Evolutionary conservation across 2,888 invertebrate genomes (phyloP).

Genomic region (Perizoma affinitatum): DNA sequence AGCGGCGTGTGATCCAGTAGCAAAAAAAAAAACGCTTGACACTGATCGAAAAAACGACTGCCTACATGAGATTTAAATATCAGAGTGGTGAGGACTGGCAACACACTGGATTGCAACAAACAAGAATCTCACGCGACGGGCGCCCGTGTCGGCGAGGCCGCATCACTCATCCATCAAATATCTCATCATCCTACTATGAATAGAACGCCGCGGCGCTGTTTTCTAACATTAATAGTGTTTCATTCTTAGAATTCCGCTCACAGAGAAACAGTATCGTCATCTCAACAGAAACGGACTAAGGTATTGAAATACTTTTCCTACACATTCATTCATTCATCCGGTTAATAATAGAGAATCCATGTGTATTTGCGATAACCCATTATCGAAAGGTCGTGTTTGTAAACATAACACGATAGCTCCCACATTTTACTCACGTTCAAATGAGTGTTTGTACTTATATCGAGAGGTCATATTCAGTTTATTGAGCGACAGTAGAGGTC

Average conservation of each 20-base stretch:
- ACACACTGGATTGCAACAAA: constrained; percentile 22
- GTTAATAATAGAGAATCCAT: constrained; percentile 56
- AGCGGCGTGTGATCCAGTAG: too few relatives aligned
- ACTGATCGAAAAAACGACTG: too few relatives aligned
- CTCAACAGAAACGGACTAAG: constrained; percentile 46
- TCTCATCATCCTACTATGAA: constrained; percentile 75
- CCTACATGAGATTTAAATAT: neutral
- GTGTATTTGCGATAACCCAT: constrained; percentile 64
- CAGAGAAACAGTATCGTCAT: constrained; percentile 67
- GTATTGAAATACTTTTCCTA: constrained; percentile 49
- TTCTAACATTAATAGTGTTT: constrained; percentile 54
- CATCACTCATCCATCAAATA: constrained; percentile 79
- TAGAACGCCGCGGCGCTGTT: constrained; percentile 61
- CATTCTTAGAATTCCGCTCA: constrained; percentile 73
- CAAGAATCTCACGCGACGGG: constrained; percentile 32
- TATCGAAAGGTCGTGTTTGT: constrained; percentile 69
- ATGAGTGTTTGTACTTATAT: constrained; percentile 43
- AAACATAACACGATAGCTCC: constrained; percentile 58
- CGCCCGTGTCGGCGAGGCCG: constrained; percentile 60
- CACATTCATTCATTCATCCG: constrained; percentile 60
- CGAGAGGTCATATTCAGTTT: constrained; percentile 47
- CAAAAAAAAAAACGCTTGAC: too few relatives aligned
- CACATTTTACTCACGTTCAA: constrained; percentile 53
- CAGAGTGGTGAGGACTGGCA: constrained; percentile 11
- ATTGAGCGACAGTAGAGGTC: constrained; percentile 2